These are phyloP conservation scores for Venusia cambrica DNA, from an alignment of 2,888 invertebrate species.

Conservation along the genomic window DNA sequence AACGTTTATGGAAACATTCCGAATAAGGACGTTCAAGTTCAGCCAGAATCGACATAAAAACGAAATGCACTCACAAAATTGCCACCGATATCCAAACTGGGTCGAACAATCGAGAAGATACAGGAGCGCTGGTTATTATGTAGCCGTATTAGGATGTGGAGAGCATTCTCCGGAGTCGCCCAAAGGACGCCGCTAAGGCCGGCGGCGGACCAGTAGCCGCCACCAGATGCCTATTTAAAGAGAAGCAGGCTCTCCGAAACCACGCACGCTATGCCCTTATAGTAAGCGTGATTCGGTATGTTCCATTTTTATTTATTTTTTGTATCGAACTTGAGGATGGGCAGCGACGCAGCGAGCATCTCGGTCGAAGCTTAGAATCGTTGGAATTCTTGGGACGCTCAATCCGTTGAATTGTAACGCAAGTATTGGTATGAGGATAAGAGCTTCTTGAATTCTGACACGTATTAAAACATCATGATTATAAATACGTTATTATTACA, in stretches of 20 bases:
- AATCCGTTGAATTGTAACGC: too few species aligned
- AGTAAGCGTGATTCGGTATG: conserved; percentile 57
- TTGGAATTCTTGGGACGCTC: too few species aligned
- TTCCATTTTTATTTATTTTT: conserved; percentile 48
- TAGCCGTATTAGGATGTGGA: conserved; percentile 65
- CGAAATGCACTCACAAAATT: conserved; percentile 48
- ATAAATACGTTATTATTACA: too few species aligned
- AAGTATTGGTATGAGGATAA: too few species aligned
- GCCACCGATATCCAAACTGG: conserved; percentile 65
- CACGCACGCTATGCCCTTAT: conserved; percentile 62
- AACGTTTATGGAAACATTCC: conserved; percentile 16
- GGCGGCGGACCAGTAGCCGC: conserved; percentile 52
- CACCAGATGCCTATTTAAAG: conserved; percentile 62
- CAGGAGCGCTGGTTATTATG: conserved; percentile 63
- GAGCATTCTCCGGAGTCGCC: conserved; percentile 57
- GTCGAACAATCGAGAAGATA: conserved; percentile 67
- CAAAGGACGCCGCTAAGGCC: conserved; percentile 77
- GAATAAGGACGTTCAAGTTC: conserved; percentile 5
- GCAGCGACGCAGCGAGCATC: too few species aligned
- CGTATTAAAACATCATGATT: too few species aligned
- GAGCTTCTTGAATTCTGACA: too few species aligned
- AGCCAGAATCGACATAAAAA: conserved; percentile 19
- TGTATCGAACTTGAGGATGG: conserved; percentile 42
- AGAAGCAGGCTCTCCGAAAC: conserved; percentile 60
- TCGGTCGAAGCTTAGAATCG: conserved; percentile 16